These are phyloP conservation scores for Netelia fuscicornis DNA, from an alignment of 2,888 invertebrate species.

Conservation along the genomic window DNA sequence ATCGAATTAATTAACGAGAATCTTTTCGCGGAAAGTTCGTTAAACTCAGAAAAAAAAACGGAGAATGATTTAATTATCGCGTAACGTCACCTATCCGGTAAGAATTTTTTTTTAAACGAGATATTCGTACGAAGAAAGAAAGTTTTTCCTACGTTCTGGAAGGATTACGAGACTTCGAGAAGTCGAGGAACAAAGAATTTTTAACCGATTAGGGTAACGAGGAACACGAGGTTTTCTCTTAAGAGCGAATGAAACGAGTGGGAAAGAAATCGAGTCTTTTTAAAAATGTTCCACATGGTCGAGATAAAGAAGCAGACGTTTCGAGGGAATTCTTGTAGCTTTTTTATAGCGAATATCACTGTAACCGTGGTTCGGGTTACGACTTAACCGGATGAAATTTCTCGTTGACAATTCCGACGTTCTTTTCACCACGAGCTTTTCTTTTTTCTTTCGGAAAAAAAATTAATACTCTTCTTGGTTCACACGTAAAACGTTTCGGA, in stretches of 20 bases:
- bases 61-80: slow-evolving; percentile 71
- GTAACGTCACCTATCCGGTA: slow-evolving; percentile 74
- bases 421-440: not conserved
- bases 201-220: not conserved
- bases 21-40: not conserved
- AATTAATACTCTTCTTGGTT: no score
- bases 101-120: slow-evolving; percentile 5
- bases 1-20: not conserved
- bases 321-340: not conserved
- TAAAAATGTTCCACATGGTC: not conserved
- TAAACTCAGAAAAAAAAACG: not conserved
- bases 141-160: not conserved
- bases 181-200: not conserved
- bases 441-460: no score
- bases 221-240: not conserved
- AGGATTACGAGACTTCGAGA: not conserved
- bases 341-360: not conserved
- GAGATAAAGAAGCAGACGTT: not conserved
- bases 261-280: not conserved
- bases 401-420: not conserved
- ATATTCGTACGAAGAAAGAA: not conserved
- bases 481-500: no score
- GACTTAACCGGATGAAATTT: not conserved
- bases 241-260: not conserved
- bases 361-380: not conserved